Conservation (phyloP, 64 coral and sea anemone genomes). For the Actinia tenebrosa region DNA sequence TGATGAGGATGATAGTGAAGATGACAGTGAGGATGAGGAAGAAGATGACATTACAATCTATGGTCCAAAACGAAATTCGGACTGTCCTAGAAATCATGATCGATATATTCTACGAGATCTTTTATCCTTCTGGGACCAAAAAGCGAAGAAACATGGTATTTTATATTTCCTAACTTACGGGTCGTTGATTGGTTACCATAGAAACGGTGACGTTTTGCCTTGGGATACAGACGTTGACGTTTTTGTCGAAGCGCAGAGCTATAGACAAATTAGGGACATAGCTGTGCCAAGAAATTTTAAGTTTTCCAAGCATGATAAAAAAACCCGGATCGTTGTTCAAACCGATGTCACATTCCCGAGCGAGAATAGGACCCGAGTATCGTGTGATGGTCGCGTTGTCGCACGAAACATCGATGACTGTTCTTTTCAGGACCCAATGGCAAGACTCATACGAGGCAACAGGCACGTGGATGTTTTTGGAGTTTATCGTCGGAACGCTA, state of each 20-base stretch:
- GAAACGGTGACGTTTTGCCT: conserved; percentile 39
- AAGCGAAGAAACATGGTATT: not conserved
- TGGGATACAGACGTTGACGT: conserved; percentile 49
- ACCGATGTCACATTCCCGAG: conserved; percentile 13
- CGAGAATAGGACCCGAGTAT: conserved; percentile 13
- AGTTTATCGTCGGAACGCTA: not conserved
- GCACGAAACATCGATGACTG: conserved; percentile 28
- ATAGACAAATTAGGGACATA: not conserved
- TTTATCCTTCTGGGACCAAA: not conserved
- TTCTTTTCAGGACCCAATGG: conserved; percentile 50
- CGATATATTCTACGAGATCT: not conserved
- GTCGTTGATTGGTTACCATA: conserved; percentile 58
- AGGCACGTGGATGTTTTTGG: conserved; percentile 48
- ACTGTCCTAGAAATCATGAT: not conserved
- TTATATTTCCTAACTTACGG: conserved; percentile 31
- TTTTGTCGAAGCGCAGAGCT: conserved; percentile 15
- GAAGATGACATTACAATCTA: not conserved
- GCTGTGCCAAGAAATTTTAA: conserved; percentile 35
- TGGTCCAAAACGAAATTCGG: not conserved
- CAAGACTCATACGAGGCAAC: conserved; percentile 14
- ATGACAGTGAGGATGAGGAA: not conserved
- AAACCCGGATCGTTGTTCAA: conserved; percentile 25
- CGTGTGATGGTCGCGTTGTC: conserved; percentile 36
- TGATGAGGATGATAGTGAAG: not conserved
- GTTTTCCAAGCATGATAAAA: not conserved